phyloP scores from a whole-genome alignment of 1,140 invertebrate species.

The Glomeris maerens region DNA sequence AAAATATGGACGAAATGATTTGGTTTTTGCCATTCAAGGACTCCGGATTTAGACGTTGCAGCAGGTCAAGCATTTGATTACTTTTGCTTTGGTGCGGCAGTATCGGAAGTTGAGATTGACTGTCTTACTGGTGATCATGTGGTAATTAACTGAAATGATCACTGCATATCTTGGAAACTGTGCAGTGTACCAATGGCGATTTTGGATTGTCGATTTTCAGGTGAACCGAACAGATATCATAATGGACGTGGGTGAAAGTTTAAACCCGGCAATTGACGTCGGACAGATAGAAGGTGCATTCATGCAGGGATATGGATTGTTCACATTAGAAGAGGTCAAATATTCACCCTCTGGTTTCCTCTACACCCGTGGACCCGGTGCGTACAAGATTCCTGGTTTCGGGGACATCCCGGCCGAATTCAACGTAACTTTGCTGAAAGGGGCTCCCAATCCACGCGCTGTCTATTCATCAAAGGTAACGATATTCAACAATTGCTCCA shows the following conservation, averaged over 20 bases:
- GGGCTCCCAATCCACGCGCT: slow-evolving; percentile 68
- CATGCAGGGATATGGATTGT: slow-evolving; percentile 82
- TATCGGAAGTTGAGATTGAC: slow-evolving; percentile 72
- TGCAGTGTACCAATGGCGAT: background rate
- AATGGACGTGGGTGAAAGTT: slow-evolving; percentile 82
- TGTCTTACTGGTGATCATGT: slow-evolving; percentile 76
- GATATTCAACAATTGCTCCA: no score
- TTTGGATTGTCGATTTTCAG: slow-evolving; percentile 26
- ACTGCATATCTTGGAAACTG: background rate
- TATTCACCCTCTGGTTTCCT: slow-evolving; percentile 67
- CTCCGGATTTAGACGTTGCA: slow-evolving; percentile 48
- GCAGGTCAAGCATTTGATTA: slow-evolving; percentile 60
- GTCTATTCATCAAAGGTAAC: slow-evolving; percentile 86
- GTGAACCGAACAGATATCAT: slow-evolving; percentile 80
- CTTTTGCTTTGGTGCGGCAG: slow-evolving; percentile 62
- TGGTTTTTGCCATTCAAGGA: no score
- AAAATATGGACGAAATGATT: no score
- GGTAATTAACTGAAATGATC: slow-evolving; percentile 26
- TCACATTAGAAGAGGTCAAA: slow-evolving; percentile 75
- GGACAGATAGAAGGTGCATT: slow-evolving; percentile 92
- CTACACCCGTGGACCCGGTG: slow-evolving; percentile 72
- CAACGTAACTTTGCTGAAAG: slow-evolving; percentile 80
- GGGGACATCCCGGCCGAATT: slow-evolving; percentile 79
- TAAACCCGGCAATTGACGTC: slow-evolving; percentile 92
- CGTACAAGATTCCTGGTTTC: slow-evolving; percentile 82